Base-by-base conservation (phyloP, 1,140 invertebrate species). In the Melitaea cinxia region DNA sequence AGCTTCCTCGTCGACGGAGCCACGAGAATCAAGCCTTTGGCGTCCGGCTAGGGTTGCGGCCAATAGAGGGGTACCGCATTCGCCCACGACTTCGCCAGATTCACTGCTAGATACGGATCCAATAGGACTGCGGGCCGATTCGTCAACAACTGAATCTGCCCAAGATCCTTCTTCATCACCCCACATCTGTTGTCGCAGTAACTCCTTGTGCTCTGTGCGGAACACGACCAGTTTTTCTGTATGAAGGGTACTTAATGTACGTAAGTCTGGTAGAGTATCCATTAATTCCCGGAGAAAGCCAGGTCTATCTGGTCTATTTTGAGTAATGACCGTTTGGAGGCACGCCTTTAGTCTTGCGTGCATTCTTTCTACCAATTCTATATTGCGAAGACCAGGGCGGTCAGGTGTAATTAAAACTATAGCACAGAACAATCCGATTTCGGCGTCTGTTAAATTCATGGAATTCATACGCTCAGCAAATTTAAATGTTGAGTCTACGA, bases 401-500 rank as follows among this genome's bases (percentile, higher is more conserved):
- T 99, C 97, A 47, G 97, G 94, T 19, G 98, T 96, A 72, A 99
- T 98, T 62, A 99, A 94, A 0, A 99, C 97, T 47, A 99, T 95
- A 59, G 98, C 97, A 91, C 97, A 98, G 91, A 99, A 98, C 0
- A 99, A 92, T 24, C 97, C 98, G 58, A 99, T 94, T 85, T 99
- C 97, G 26, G 96, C 95, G 83, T 99, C 98, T 9, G 96, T 96
- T 54, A 99, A 92, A 79, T 95, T 94, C 81, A 99, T 94, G 5
- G 94, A 94, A 84, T 99, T 98, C 85, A 99, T 95, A 70, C 97
- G 94, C 80, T 98, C 97, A 37, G 98, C 97, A 89, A 99, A 98
- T 79, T 99, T 98, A 86, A 99, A 98, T 92, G 99, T 99, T 65
- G 97, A 98, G 80, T 99, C 97, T 89, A 99, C 96, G 24, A 99